Evolutionary conservation across 1,140 invertebrate species (phyloP), one percentile per base, ranked within the genome.

Genomic region (Conus ventricosus): DNA sequence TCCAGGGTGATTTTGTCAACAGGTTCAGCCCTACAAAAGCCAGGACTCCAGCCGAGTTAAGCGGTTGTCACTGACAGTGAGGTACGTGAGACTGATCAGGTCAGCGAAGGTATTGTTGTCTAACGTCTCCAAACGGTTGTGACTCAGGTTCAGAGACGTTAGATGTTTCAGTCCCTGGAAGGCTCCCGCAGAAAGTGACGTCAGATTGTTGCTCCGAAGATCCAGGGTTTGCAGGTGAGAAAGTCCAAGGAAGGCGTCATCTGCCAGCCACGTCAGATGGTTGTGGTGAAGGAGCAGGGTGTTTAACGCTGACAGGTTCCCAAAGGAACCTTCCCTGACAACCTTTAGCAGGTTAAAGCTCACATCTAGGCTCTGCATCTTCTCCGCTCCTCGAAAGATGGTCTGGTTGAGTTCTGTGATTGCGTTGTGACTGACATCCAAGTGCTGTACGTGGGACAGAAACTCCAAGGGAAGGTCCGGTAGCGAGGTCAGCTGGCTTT

Each of bases 381-480:
- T 11, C 3, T 17, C 5, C n/a, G 54, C 53, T 23, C 80, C 80
- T 7, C 51, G 51, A 4, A 84, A 23, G 13, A 1, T 25, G 10
- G 6, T 8, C 23, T 63, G 23, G 82, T 84, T 15, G 6, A 84
- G 23, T 4, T 23, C 0, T 60, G 20, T 84, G 13, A 84, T 25
- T 23, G 7, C 55, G 27, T 84, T 84, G 54, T 67, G 82, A 63
- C 82, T 84, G 27, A 63, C 55, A 51, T 84, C 55, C 20, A 84
- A 23, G 27, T 84, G 82, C 55, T 39, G 82, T n/a, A 84, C 6
- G n/a, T 25, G 23, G 55, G 82, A 25, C 23, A 60, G 57, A 53
- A n/a, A 67, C 23, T 5, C 20, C 20, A 15, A 10, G 4, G 55
- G 20, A 23, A 63, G 23, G 6, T 84, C 55, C 3, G 54, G 54